phyloP scores from a whole-genome alignment of 2,797 vertebrate species.

The Peromyscus aztecus region DNA sequence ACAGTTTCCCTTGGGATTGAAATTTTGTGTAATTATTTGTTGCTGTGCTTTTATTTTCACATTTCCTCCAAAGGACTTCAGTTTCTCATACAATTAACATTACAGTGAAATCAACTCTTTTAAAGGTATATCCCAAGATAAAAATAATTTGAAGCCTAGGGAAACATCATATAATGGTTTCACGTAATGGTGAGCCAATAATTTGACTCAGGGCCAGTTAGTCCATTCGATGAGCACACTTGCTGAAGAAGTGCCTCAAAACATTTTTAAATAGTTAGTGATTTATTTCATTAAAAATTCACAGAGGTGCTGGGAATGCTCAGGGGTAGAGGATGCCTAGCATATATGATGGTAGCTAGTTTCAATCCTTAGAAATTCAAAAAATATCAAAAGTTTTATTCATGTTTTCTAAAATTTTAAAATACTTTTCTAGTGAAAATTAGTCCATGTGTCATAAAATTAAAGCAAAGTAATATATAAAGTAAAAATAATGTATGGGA shows the following conservation, averaged over 20 bases:
- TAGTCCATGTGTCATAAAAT: not conserved
- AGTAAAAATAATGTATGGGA: not conserved
- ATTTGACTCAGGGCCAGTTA: not conserved
- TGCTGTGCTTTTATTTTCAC: not conserved
- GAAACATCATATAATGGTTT: not conserved
- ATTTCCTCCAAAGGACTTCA: not conserved
- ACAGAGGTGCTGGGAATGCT: not conserved
- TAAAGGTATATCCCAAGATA: not conserved
- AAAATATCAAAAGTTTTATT: not conserved
- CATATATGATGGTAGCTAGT: no score
- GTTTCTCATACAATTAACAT: not conserved
- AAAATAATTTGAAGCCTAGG: not conserved
- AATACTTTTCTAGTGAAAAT: not conserved
- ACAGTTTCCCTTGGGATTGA: not conserved
- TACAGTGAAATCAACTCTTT: constrained; percentile 1
- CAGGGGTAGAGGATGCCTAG: not conserved
- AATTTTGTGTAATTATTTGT: not conserved
- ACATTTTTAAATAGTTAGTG: not conserved
- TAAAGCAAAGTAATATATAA: not conserved
- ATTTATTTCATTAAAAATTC: not conserved
- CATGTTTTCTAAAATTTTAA: constrained; percentile 27
- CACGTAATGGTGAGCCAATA: not conserved
- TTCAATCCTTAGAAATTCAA: not conserved
- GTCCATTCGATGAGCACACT: not conserved
- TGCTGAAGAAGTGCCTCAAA: not conserved